Conservation (phyloP, 2,113 vertebrate genomes). For the Bufo bufo region DNA sequence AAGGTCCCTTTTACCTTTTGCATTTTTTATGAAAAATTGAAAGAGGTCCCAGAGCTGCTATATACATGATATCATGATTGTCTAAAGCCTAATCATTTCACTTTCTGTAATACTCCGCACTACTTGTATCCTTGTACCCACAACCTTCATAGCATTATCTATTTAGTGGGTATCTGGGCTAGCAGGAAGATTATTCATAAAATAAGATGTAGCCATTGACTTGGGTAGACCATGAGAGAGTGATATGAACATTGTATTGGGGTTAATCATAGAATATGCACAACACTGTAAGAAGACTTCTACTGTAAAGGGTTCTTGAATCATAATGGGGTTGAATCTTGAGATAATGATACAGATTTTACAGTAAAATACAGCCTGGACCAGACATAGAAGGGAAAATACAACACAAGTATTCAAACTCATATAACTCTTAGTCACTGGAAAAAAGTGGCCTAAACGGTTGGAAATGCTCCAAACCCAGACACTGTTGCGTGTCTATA, state of each 20-base stretch:
- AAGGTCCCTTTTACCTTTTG: neutral
- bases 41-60: neutral
- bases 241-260: too few relatives aligned
- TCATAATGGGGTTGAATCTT: neutral
- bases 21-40: neutral
- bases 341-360: neutral
- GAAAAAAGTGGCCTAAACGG: too few relatives aligned
- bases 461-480: too few relatives aligned
- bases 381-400: neutral
- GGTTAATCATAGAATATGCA: too few relatives aligned
- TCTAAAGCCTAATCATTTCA: neutral
- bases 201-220: neutral
- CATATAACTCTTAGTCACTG: too few relatives aligned
- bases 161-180: neutral
- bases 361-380: too few relatives aligned
- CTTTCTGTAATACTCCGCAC: neutral
- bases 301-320: neutral
- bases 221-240: neutral
- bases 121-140: neutral
- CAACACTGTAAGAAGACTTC: too few relatives aligned
- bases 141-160: neutral
- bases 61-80: neutral
- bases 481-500: too few relatives aligned
- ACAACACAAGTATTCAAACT: neutral
- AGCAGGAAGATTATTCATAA: neutral